These are phyloP conservation scores for Caenorhabditis sinica DNA, from an alignment of 2,888 invertebrate genomes.

Conservation along the genomic window DNA sequence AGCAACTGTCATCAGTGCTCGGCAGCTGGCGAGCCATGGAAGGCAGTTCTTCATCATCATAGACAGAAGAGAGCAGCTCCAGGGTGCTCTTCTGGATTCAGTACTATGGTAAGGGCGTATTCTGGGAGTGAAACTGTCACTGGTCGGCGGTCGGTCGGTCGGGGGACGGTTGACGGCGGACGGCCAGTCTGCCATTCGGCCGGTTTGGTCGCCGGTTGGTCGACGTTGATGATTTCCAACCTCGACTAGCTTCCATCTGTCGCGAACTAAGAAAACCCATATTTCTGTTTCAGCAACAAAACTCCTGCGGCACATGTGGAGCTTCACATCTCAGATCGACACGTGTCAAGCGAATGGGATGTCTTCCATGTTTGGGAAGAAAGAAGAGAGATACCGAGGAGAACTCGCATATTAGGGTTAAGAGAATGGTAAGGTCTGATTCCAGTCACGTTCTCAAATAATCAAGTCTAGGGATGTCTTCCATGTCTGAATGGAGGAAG, in stretches of 20 bases:
- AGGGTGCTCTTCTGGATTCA: constrained; percentile 47
- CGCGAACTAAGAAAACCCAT: too few species aligned
- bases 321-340: constrained; percentile 54
- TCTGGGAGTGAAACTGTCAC: background rate
- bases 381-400: constrained; percentile 58
- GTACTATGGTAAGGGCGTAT: constrained; percentile 33
- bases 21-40: constrained; percentile 57
- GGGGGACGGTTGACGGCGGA: too few species aligned
- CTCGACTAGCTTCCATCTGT: too few species aligned
- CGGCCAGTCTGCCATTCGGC: too few species aligned
- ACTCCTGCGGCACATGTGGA: constrained; percentile 49
- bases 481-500: constrained; percentile 49
- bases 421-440: constrained; percentile 64
- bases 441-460: too few species aligned
- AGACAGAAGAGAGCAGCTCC: constrained; percentile 45
- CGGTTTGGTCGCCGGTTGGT: too few species aligned
- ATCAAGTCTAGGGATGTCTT: constrained; percentile 44
- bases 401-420: constrained; percentile 44
- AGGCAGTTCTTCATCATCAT: constrained; percentile 24
- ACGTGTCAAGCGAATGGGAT: constrained; percentile 65
- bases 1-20: constrained; percentile 50
- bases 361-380: constrained; percentile 62
- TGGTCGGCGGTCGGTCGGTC: too few species aligned
- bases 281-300: constrained; percentile 48
- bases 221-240: too few species aligned